These are phyloP conservation scores for Beroe forskalii DNA, from an alignment of 37 sponge, comb jelly and placozoan genomes.

Conservation along the genomic window DNA sequence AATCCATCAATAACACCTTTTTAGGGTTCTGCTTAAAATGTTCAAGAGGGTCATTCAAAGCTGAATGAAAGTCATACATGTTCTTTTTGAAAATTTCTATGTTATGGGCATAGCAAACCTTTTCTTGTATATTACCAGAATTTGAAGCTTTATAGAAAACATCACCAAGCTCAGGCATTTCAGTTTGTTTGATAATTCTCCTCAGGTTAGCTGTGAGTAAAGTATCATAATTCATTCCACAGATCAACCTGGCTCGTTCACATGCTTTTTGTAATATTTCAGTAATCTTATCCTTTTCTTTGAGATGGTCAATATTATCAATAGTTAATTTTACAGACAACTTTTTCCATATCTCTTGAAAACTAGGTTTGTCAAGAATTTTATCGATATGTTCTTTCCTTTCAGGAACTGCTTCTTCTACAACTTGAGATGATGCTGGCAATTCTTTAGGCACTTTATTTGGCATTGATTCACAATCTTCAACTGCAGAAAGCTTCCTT, in stretches of 20 bases:
- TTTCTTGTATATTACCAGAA: background rate
- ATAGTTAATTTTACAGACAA: background rate
- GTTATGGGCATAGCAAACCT: background rate
- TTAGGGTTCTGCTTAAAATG: background rate
- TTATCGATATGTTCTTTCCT: conserved; percentile 33
- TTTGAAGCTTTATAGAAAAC: background rate
- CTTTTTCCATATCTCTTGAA: background rate
- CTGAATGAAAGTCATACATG: conserved; percentile 14
- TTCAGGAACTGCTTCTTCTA: background rate
- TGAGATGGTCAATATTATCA: background rate
- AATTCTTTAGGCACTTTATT: background rate
- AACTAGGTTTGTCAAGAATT: conserved; percentile 22
- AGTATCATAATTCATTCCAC: conserved; percentile 13
- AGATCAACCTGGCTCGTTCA: background rate
- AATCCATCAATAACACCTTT: background rate
- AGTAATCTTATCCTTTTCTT: background rate
- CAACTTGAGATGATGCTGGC: background rate
- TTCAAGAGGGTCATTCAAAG: background rate
- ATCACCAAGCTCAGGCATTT: background rate
- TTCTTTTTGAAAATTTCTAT: background rate
- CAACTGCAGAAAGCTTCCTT: background rate
- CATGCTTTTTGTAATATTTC: conserved; percentile 15
- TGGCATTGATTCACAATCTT: background rate
- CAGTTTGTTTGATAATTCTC: background rate
- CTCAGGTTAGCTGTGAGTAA: background rate